Conservation (phyloP, 2,113 vertebrate genomes). For the Nanorana parkeri region DNA sequence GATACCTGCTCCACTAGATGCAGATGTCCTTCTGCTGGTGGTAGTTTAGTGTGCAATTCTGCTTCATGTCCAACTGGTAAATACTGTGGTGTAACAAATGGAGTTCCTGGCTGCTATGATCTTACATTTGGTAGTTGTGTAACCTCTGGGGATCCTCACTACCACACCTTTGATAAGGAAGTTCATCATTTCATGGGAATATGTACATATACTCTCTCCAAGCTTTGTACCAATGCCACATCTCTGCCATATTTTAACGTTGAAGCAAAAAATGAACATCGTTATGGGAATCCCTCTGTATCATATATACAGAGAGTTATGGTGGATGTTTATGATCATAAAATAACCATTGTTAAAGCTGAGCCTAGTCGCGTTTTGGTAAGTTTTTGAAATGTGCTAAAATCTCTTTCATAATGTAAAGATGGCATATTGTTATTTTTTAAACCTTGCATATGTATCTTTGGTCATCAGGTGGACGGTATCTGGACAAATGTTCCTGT, state of each 20-base stretch:
- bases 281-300: slow-evolving; percentile 61
- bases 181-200: slow-evolving; percentile 73
- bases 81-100: slow-evolving; percentile 67
- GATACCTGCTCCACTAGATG: too few species aligned
- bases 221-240: slow-evolving; percentile 69
- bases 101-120: slow-evolving; percentile 61
- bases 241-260: slow-evolving; percentile 75
- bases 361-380: slow-evolving; percentile 77
- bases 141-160: slow-evolving; percentile 67
- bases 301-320: slow-evolving; percentile 71
- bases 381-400: slow-evolving; percentile 51
- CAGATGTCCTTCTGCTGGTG: too few species aligned
- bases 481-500: slow-evolving; percentile 77
- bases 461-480: slow-evolving; percentile 73
- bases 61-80: slow-evolving; percentile 68
- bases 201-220: slow-evolving; percentile 80
- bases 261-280: slow-evolving; percentile 75
- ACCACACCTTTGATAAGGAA: slow-evolving; percentile 80
- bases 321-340: slow-evolving; percentile 65
- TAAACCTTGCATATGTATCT: too few species aligned
- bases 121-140: slow-evolving; percentile 42
- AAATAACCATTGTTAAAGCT: slow-evolving; percentile 70
- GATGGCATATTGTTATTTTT: too few species aligned
- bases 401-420: neutral
- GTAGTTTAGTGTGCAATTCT: too few species aligned